Evolutionary conservation across 2,888 invertebrate genomes (phyloP).

Genomic region (Coelinius sp.): DNA sequence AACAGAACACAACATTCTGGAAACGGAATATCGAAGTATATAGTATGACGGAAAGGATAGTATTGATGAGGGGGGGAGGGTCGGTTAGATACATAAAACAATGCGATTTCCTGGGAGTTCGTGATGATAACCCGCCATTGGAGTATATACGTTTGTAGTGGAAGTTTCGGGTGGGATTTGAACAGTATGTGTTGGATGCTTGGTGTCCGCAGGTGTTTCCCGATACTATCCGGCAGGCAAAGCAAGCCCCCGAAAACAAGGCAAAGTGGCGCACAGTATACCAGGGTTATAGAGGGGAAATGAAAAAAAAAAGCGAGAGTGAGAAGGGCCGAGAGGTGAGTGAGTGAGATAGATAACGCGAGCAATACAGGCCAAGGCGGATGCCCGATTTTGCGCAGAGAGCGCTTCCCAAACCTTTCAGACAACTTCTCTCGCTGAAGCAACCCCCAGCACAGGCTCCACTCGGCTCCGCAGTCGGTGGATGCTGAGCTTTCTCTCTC

Average conservation of each 20-base stretch:
- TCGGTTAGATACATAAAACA: slow-evolving; percentile 38
- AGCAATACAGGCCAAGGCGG: slow-evolving; percentile 25
- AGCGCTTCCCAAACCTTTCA: slow-evolving; percentile 1
- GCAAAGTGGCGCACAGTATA: slow-evolving; percentile 29
- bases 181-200: slow-evolving; percentile 17
- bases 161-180: slow-evolving; percentile 20
- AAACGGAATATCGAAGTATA: slow-evolving; percentile 7
- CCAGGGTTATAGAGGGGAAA: slow-evolving; percentile 15
- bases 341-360: neutral
- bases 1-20: neutral
- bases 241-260: slow-evolving; percentile 11
- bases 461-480: slow-evolving; percentile 29
- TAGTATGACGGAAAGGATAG: slow-evolving; percentile 8
- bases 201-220: slow-evolving; percentile 41
- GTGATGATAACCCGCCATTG: slow-evolving; percentile 40
- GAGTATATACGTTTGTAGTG: slow-evolving; percentile 6
- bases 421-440: slow-evolving; percentile 8
- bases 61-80: slow-evolving; percentile 36
- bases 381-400: slow-evolving; percentile 39
- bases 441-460: slow-evolving; percentile 23
- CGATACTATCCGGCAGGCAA: slow-evolving; percentile 35
- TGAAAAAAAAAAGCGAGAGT: neutral
- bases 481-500: slow-evolving; percentile 33
- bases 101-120: slow-evolving; percentile 38
- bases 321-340: neutral